Evolutionary conservation across 1,140 invertebrate genomes (phyloP).

Genomic region (Acromyrmex charruanus): DNA sequence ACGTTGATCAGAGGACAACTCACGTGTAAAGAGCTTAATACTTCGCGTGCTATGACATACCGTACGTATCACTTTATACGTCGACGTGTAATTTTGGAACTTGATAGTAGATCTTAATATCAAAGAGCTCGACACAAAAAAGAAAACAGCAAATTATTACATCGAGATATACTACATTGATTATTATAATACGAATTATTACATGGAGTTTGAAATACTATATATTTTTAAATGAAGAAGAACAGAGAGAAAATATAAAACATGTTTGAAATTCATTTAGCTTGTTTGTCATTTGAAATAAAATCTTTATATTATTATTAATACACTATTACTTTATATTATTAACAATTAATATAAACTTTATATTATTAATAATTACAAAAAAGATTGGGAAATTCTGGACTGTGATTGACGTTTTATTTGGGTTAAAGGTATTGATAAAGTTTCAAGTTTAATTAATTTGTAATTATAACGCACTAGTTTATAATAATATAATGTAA

Average conservation of each 20-base stretch:
- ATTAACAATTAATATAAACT: too few species aligned
- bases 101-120: slow-evolving; percentile 37
- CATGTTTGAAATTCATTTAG: background rate
- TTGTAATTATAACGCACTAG: background rate
- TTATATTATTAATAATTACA: background rate
- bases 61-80: slow-evolving; percentile 19
- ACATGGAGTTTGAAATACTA: background rate
- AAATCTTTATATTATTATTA: slow-evolving; percentile 11
- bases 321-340: too few species aligned
- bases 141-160: slow-evolving; percentile 5
- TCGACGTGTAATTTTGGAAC: background rate
- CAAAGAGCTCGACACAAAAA: slow-evolving; percentile 9
- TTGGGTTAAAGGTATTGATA: background rate
- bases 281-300: background rate
- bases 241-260: background rate
- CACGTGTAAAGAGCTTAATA: background rate
- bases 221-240: background rate
- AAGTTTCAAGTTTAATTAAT: background rate
- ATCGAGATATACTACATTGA: too few species aligned
- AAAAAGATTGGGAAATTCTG: background rate
- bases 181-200: background rate
- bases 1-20: slow-evolving; percentile 8
- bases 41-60: background rate
- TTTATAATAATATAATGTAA: background rate
- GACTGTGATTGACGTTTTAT: background rate